Evolutionary conservation across 2,797 vertebrate species (phyloP).

Genomic region (Lycodopsis pacificus): DNA sequence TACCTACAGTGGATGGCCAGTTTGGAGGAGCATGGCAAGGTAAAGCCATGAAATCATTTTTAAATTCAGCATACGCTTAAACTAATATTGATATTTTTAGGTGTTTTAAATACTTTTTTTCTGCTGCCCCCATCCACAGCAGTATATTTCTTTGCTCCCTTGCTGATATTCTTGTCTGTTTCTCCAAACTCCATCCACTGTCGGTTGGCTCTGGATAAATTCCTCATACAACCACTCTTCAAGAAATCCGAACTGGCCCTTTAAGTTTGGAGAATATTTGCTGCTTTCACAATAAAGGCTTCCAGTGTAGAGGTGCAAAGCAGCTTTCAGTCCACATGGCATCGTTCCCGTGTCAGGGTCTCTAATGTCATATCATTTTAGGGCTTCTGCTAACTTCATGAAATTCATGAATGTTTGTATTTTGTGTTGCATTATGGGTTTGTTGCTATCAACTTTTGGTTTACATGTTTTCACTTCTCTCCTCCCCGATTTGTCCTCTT

Average conservation of each 20-base stretch:
- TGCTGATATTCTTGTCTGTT: not conserved
- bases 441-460: conserved; percentile 54
- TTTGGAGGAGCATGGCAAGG: not conserved
- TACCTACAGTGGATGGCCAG: not conserved
- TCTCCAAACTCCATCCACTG: not conserved
- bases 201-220: not conserved
- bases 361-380: conserved; percentile 32
- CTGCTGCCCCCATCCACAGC: not conserved
- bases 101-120: too few species aligned
- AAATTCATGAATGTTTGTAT: conserved; percentile 54
- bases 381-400: conserved; percentile 67
- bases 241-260: not conserved
- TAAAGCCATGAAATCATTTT: not conserved
- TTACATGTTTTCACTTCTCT: conserved; percentile 52
- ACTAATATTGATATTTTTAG: too few species aligned
- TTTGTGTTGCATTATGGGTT: conserved; percentile 59
- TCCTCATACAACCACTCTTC: not conserved
- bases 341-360: conserved; percentile 23
- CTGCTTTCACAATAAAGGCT: conserved; percentile 50
- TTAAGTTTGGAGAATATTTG: conserved; percentile 26
- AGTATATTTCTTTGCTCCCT: not conserved
- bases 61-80: not conserved
- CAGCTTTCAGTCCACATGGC: conserved; percentile 29
- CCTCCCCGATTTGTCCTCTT: conserved; percentile 18
- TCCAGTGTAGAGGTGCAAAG: conserved; percentile 32